Evolutionary conservation across 2,113 vertebrate genomes (phyloP), one percentile per base, ranked within the genome.

Genomic region (Amphiprion percula): DNA sequence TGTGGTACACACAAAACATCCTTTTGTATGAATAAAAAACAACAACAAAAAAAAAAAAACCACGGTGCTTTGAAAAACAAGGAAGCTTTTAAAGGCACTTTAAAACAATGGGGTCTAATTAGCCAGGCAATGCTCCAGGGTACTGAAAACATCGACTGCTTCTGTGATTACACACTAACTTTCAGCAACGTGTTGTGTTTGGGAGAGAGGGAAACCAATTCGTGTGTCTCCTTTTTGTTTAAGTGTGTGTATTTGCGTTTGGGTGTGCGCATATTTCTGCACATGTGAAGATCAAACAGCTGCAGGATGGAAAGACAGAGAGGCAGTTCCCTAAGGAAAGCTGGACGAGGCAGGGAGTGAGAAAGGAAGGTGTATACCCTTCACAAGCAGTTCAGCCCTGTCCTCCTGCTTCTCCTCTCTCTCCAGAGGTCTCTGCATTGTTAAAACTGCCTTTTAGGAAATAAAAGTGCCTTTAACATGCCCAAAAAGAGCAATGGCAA

Each of bases 1-100:
- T 73, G 82, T 85, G 86, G 89, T 87, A 88, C 91, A 92, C 85
- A 92, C 86, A 91, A 92, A 91, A 91, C 88, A 88, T 90, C 77
- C 80, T 90, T 87, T 89, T 92, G 88, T 80, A 77, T 80, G 85
- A 88, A 88, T 79, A 58, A 82, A 87, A 90, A 81, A 81, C 86
- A 68, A 47, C 56, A 16, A 52, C 78, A 82, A 87, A 90, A 81
- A 81, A 58, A 82, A 87, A 90, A 81, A 81, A 59, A 79, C 56
- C 30, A 86, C 80, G 76, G 75, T 46, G 69, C 83, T 84, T 90
- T 91, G 83, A 91, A 92, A 91, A 92, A 85, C 80, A 87, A 85
- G 91, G 85, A 92, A 87, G 90, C 88, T 92, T 94, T 93, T 91
- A 92, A 91, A 91, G 85, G 62, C 87, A 91, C 90, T 93, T 91